A percentile compares a stretch with the other conserved stretches of the same genome.
Conservation (phyloP, 2,113 vertebrate genomes). For the Marcusenius ussheri region DNA sequence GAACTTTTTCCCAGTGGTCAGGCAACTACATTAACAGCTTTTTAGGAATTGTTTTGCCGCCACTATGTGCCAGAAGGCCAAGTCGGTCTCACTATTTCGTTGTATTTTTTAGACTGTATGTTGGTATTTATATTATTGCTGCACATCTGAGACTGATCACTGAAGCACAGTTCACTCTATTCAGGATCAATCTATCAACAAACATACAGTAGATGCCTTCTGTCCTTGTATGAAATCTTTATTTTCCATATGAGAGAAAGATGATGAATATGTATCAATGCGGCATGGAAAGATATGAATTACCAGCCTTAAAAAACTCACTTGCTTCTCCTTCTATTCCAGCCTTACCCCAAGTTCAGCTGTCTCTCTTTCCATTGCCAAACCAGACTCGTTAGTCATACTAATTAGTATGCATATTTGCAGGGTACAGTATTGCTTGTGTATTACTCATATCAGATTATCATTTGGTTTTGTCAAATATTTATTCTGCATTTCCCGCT, state of each 20-base stretch:
- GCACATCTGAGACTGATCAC: not conserved
- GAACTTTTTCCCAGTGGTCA: not conserved
- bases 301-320: not conserved
- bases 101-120: not conserved
- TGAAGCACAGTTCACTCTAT: not conserved
- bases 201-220: not conserved
- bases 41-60: not conserved
- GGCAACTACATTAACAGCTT: not conserved
- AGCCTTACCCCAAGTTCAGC: not conserved
- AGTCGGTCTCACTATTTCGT: not conserved
- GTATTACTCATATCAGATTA: conserved; percentile 40
- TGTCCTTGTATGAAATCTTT: not conserved
- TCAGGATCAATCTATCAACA: not conserved
- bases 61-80: not conserved
- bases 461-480: conserved; percentile 43
- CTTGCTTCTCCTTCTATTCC: conserved; percentile 33
- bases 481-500: conserved; percentile 11
- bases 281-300: conserved; percentile 44
- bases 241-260: not conserved
- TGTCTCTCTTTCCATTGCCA: conserved; percentile 22
- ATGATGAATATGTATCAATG: conserved; percentile 34
- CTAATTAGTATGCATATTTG: conserved; percentile 46
- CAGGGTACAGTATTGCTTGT: conserved; percentile 43
- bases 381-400: conserved; percentile 42
- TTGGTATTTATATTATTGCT: not conserved